phyloP scores from a whole-genome alignment of 2,888 invertebrate genomes.

The Drosophila barbarae region DNA sequence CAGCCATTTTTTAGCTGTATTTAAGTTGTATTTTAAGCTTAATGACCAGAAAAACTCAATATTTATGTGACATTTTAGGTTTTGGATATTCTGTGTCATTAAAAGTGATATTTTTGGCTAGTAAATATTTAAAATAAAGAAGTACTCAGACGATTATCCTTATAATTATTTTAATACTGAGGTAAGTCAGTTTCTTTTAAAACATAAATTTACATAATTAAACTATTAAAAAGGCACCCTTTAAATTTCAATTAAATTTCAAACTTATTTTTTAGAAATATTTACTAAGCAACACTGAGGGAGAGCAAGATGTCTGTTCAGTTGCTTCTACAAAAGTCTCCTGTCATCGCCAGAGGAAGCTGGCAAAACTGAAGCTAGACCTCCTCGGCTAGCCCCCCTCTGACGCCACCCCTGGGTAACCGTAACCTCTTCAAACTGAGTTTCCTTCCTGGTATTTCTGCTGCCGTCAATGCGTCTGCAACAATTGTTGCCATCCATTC shows the following conservation, averaged over 20 bases:
- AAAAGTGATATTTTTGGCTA: not conserved
- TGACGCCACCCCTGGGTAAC: not conserved
- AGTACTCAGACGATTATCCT: rapidly evolving
- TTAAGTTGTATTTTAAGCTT: not conserved
- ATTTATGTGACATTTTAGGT: not conserved
- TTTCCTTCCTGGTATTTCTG: slow-evolving; percentile 26
- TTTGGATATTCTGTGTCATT: not conserved
- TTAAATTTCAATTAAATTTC: not conserved
- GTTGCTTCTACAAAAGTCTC: slow-evolving; percentile 40
- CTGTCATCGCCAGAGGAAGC: slow-evolving; percentile 53
- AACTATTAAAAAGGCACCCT: not conserved
- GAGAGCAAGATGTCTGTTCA: slow-evolving; percentile 56
- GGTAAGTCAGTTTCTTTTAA: not conserved
- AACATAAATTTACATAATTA: not conserved
- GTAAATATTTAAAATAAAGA: not conserved
- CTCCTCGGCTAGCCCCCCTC: not conserved
- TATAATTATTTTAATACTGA: too few relatives aligned
- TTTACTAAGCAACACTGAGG: not conserved
- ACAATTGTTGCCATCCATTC: slow-evolving; percentile 72
- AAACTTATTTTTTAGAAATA: not conserved
- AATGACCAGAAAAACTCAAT: not conserved
- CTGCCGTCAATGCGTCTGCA: slow-evolving; percentile 72
- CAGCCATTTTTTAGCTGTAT: not conserved
- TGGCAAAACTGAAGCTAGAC: slow-evolving; percentile 56
- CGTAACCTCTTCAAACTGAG: slow-evolving; percentile 15